Evolutionary conservation across 2,888 invertebrate genomes (phyloP), one percentile per base, ranked within the genome.

Genomic region (Tetrapedia diversipes): DNA sequence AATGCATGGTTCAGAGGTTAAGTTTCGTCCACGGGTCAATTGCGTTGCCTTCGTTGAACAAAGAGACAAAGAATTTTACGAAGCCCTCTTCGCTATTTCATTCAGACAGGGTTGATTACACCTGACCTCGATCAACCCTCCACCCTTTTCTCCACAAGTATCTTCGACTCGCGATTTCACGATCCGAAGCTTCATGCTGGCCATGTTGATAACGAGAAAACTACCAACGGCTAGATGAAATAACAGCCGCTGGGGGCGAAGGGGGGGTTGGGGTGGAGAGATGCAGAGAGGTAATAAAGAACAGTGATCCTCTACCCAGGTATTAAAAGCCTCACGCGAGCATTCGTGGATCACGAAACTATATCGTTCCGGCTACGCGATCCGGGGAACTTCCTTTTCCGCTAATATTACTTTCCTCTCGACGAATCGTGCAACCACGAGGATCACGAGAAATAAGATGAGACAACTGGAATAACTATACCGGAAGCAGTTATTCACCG

Each of bases 271-370:
- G n/a, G n/a, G n/a, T n/a, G n/a, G n/a, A n/a, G n/a, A n/a, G n/a
- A 75, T 63, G 67, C 67, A 73, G 66, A 64, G 57, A 61, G 54
- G 61, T 68, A 77, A 80, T 72, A 83, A 79, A 77, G 72, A 79
- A 73, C 65, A 68, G 69, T 70, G 81, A 81, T 79, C 73, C 80
- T 79, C 80, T 72, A 64, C 29, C 39, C 39, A 45, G 45, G 72
- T 72, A 83, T 83, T 83, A 79, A 81, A 80, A 81, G 54, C 51
- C 24, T 57, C 83, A 83, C 77, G 83, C 79, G 71, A 83, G 54
- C 70, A 59, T 57, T 72, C 73, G 51, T 60, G 64, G 59, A 68
- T 79, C 77, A 81, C 71, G 81, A 71, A 74, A 54, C 64, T 77
- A 63, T 60, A 45, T 63, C 66, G 63, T 71, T 67, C 60, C 29